These are phyloP conservation scores for Theonella swinhoei DNA, from an alignment of 37 sponge, comb jelly and placozoan species.

Conservation along the genomic window DNA sequence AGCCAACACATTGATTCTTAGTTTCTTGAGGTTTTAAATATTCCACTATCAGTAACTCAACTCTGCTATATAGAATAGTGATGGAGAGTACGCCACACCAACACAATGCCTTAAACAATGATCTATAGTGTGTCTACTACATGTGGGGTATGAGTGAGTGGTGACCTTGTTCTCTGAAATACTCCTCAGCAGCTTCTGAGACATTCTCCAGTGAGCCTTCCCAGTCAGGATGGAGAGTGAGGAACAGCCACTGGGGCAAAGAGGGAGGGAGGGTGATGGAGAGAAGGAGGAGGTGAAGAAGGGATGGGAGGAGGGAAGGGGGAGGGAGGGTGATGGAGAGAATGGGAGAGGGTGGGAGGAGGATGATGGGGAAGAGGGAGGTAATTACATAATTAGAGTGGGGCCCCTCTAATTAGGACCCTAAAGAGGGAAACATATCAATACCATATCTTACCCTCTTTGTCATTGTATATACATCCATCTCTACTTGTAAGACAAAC, in stretches of 20 bases:
- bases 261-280: too few species aligned
- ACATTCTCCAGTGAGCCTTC: slow-evolving; percentile 25
- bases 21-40: neutral
- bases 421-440: too few species aligned
- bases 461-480: slow-evolving; percentile 75
- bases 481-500: slow-evolving; percentile 85
- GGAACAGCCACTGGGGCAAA: slow-evolving; percentile 55
- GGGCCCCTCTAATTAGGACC: too few species aligned
- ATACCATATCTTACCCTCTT: slow-evolving; percentile 66
- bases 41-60: neutral
- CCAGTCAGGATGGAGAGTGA: slow-evolving; percentile 42
- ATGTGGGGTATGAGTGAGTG: too few species aligned
- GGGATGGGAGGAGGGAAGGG: neutral
- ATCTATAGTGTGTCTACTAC: neutral
- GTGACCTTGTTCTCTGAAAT: slow-evolving; percentile 41
- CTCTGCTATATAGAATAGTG: neutral
- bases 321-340: neutral
- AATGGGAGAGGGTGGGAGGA: neutral
- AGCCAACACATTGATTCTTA: neutral
- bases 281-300: too few species aligned
- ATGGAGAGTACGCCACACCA: neutral
- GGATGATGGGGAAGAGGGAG: too few species aligned
- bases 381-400: too few species aligned
- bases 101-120: too few species aligned
- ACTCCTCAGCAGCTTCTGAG: slow-evolving; percentile 33